Evolutionary conservation across 2,888 invertebrate genomes (phyloP), one percentile per base, ranked within the genome.

Genomic region (Diarsia mendica): DNA sequence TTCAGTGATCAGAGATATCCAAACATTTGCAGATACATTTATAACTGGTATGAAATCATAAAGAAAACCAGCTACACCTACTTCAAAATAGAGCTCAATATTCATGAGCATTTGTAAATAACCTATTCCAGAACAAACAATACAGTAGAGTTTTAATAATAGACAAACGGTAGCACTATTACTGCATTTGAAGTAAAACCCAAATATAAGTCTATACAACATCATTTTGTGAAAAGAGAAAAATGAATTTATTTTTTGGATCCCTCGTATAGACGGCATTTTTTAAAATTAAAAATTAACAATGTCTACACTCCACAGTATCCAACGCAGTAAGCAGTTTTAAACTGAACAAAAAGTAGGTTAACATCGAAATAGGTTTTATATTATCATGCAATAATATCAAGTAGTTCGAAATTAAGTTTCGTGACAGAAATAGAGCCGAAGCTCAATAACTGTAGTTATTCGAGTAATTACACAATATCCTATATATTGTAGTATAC

Each of bases 171-270:
- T 44, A 64, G 9, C 15, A 64, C 9, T 23, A 44, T 64, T 64
- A 64, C 64, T n/a, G 15, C n/a, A 64, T 64, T 64, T 64, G 44
- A 64, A 64, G 20, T 64, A 64, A 44, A 15, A 44, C n/a, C 64
- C 64, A 44, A 64, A 64, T 44, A 64, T 4, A 13, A 64, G 64
- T n/a, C 64, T 64, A 23, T 1, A 64, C 15, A 64, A 23, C 64
- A 64, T 64, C 6, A 61, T 39, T 39, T n/a, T n/a, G 11, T n/a
- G 39, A 39, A 44, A 44, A 23, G 44, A n/a, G 9, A 44, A 44
- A 64, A 23, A 44, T 46, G 64, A n/a, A 15, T 23, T 8, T 8
- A 18, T 4, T 23, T 64, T 23, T 15, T 23, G 4, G 4, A 23
- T n/a, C n/a, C 13, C 23, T 15, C 9, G n/a, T 23, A 64, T 9